Evolutionary conservation across 2,888 invertebrate species (phyloP).

Genomic region (Sepiola atlantica): DNA sequence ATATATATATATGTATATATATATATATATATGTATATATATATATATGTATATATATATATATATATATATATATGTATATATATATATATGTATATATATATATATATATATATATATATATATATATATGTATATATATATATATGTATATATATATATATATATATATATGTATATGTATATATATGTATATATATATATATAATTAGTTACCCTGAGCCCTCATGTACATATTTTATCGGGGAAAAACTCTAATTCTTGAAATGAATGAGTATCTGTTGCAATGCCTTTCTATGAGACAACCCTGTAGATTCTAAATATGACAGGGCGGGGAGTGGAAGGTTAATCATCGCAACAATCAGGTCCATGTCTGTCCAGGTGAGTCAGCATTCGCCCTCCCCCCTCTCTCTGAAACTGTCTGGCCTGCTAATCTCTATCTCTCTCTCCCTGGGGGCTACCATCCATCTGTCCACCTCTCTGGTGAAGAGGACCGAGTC

Average conservation of each 20-base stretch:
- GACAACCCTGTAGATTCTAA: neutral
- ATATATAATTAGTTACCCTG: neutral
- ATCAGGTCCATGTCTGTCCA: neutral
- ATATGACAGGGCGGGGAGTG: neutral
- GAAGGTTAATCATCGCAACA: neutral
- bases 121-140: too few species aligned
- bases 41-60: too few species aligned
- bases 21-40: too few species aligned
- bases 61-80: too few species aligned
- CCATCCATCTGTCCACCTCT: neutral
- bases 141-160: too few species aligned
- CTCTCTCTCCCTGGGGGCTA: neutral
- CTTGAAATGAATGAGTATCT: neutral
- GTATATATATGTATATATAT: too few species aligned
- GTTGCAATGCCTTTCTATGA: neutral
- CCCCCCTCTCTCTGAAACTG: neutral
- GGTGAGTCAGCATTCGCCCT: slow-evolving; percentile 18
- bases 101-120: neutral
- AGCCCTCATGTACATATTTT: neutral
- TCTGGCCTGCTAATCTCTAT: neutral
- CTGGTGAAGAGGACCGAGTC: slow-evolving; percentile 6
- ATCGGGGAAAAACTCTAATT: neutral
- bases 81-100: neutral
- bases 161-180: too few species aligned
- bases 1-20: too few species aligned